Evolutionary conservation across 2,797 vertebrate species (phyloP).

Genomic region (Linurgus olivaceus): DNA sequence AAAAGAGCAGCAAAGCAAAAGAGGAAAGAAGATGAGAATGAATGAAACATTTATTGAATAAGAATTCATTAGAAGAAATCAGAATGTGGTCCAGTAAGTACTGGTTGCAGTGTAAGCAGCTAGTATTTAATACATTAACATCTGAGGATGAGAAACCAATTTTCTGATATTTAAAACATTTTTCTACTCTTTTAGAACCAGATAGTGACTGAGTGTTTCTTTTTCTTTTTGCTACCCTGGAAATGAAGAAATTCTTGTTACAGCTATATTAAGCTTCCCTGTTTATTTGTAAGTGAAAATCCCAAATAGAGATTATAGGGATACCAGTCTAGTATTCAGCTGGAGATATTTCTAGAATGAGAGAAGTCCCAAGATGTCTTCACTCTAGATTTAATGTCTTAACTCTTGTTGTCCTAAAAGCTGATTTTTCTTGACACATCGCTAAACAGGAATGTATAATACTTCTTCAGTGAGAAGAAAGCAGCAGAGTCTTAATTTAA

Average conservation of each 20-base stretch:
- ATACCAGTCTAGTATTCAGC: neutral
- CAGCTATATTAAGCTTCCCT: neutral
- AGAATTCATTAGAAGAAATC: neutral
- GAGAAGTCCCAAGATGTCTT: neutral
- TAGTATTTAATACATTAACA: neutral
- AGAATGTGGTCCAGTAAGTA: neutral
- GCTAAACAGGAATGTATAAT: neutral
- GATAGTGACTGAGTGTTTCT: neutral
- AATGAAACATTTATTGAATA: neutral
- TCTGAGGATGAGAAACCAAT: neutral
- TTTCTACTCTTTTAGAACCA: neutral
- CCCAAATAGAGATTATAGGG: neutral
- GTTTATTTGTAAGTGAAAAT: neutral
- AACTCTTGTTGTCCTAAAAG: neutral
- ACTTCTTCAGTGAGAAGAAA: neutral
- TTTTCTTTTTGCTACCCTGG: neutral
- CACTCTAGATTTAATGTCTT: neutral
- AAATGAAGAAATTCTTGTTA: neutral
- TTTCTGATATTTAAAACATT: neutral
- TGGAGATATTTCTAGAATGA: neutral
- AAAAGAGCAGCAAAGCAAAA: neutral
- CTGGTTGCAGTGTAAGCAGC: neutral
- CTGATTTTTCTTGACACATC: neutral
- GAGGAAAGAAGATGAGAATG: neutral
- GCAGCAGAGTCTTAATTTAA: neutral